Evolutionary conservation across 2,113 vertebrate genomes (phyloP).

Genomic region (Zingel zingel): DNA sequence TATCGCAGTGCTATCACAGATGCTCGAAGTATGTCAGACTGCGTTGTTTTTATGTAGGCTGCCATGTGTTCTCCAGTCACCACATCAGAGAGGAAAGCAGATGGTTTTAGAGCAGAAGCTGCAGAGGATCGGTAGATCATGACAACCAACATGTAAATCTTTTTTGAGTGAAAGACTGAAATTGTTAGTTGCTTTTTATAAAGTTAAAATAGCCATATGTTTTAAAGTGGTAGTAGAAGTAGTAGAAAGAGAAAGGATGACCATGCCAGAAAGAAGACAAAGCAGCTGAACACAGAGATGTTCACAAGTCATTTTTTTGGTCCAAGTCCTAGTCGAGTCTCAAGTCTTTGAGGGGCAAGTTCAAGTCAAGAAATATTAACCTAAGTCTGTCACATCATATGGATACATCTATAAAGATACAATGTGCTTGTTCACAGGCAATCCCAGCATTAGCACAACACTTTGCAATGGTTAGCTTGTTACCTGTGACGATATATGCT

Average conservation of each 20-base stretch:
- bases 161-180: not conserved
- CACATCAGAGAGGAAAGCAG: not conserved
- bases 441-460: too few relatives aligned
- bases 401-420: too few relatives aligned
- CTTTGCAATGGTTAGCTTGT: too few relatives aligned
- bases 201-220: not conserved
- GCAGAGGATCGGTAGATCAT: not conserved
- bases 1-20: not conserved
- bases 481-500: too few relatives aligned
- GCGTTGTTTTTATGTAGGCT: not conserved
- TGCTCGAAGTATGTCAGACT: constrained; percentile 12
- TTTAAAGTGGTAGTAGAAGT: not conserved
- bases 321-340: too few relatives aligned
- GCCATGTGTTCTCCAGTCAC: not conserved
- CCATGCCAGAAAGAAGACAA: not conserved
- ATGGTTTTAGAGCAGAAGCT: not conserved
- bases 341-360: too few relatives aligned
- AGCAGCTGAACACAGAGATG: not conserved
- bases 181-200: too few relatives aligned
- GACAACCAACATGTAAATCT: not conserved
- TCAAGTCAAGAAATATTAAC: too few relatives aligned
- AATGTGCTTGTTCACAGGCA: too few relatives aligned
- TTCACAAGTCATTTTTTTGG: too few relatives aligned
- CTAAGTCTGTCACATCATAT: too few relatives aligned
- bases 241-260: too few relatives aligned